Conservation (phyloP, 92 coral and sea anemone species). For the Nematostella vectensis region DNA sequence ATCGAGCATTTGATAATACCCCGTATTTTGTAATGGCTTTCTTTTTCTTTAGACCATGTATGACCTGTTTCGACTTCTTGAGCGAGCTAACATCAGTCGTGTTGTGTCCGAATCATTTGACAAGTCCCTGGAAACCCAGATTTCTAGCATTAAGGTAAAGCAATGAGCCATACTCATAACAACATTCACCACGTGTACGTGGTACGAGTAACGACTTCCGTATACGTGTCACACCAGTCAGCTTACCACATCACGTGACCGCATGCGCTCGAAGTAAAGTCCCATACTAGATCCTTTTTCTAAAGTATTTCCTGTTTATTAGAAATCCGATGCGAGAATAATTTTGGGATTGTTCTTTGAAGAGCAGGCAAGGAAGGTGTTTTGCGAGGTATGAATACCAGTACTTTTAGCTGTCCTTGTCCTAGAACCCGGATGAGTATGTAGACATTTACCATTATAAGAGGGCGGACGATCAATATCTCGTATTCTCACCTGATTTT, state of each 20-base stretch:
- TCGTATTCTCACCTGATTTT: too few species aligned
- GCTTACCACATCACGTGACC: too few species aligned
- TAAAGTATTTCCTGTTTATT: background rate
- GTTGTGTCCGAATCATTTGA: slow-evolving; percentile 7
- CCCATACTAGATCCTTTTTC: too few species aligned
- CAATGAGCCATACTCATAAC: too few species aligned
- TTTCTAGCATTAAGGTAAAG: slow-evolving; percentile 8
- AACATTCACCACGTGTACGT: too few species aligned
- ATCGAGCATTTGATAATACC: background rate
- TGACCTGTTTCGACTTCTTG: slow-evolving; percentile 5
- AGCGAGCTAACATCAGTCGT: background rate
- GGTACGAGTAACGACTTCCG: too few species aligned
- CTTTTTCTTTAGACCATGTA: slow-evolving; percentile 2
- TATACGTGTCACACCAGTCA: too few species aligned
- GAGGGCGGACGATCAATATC: too few species aligned
- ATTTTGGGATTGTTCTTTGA: slow-evolving; percentile 25
- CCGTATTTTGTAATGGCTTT: background rate
- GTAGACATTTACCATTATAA: too few species aligned
- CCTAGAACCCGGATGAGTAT: too few species aligned
- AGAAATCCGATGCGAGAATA: slow-evolving; percentile 28
- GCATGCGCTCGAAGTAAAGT: too few species aligned
- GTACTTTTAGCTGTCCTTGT: too few species aligned
- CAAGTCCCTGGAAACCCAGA: slow-evolving; percentile 2
- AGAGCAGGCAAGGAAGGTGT: slow-evolving; percentile 22
- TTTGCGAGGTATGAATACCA: slow-evolving; percentile 34